Conservation (phyloP, 1,140 invertebrate species). For the Andrena cerasifolii region DNA sequence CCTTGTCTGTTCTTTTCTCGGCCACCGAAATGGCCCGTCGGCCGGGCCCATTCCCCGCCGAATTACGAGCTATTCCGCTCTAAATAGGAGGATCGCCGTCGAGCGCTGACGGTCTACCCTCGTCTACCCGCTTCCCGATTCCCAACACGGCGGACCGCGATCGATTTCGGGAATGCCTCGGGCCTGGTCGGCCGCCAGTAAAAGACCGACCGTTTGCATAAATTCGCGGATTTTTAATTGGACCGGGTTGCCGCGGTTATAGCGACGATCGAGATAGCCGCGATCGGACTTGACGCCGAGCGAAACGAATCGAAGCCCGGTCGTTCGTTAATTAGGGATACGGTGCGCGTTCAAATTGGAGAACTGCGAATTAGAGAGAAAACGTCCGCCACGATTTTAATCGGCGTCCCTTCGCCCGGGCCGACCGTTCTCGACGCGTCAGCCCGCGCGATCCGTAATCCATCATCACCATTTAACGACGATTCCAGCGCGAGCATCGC, state of each 20-base stretch:
- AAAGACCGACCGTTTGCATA: constrained; percentile 65
- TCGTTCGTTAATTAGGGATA: constrained; percentile 57
- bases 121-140: not conserved
- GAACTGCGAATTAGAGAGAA: constrained; percentile 33
- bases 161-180: constrained; percentile 52
- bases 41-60: constrained; percentile 30
- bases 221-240: constrained; percentile 69
- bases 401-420: constrained; percentile 6
- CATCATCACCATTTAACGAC: constrained; percentile 14
- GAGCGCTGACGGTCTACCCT: not conserved
- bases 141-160: constrained; percentile 13
- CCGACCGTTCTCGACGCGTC: not conserved
- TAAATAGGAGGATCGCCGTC: constrained; percentile 29
- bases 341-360: constrained; percentile 44
- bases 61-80: constrained; percentile 56
- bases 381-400: constrained; percentile 22
- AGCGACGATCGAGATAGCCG: constrained; percentile 18
- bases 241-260: constrained; percentile 48
- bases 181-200: constrained; percentile 23
- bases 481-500: constrained; percentile 8
- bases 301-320: constrained; percentile 40
- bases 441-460: not conserved
- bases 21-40: not conserved
- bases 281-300: constrained; percentile 46
- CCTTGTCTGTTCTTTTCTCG: constrained; percentile 20